phyloP scores from a whole-genome alignment of 2,113 vertebrate species.

The Prochilodus magdalenae region DNA sequence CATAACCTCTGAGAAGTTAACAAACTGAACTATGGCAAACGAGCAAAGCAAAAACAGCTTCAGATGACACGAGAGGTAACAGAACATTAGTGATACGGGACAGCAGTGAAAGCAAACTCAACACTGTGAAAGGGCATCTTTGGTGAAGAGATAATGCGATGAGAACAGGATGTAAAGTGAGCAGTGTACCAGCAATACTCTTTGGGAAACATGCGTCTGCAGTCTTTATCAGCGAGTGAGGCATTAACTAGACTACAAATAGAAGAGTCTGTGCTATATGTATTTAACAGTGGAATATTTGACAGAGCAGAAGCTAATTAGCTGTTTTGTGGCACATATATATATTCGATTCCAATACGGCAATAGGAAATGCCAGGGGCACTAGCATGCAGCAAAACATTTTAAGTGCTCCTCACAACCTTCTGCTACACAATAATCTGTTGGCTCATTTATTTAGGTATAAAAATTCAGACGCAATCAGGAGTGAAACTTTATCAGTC shows the following conservation, averaged over 20 bases:
- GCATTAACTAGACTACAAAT: conserved; percentile 2
- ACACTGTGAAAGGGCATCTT: not conserved
- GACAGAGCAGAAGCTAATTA: not conserved
- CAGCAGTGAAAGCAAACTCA: not conserved
- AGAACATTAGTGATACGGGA: not conserved
- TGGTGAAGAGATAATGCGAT: not conserved
- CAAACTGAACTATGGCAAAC: not conserved
- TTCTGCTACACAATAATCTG: not conserved
- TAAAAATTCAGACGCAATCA: conserved; percentile 6
- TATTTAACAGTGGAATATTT: not conserved
- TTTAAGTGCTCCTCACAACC: conserved; percentile 1
- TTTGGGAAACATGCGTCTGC: not conserved
- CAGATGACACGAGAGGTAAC: not conserved
- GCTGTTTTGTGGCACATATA: not conserved
- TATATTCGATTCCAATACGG: conserved; percentile 17
- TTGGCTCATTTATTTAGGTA: not conserved
- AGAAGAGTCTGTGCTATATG: not conserved
- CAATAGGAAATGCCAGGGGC: conserved; percentile 19
- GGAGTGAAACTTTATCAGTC: not conserved
- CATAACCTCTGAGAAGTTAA: not conserved
- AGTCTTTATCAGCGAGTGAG: not conserved
- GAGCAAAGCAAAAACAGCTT: not conserved
- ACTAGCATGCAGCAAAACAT: conserved; percentile 40
- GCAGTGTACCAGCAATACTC: not conserved
- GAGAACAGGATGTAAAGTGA: not conserved